phyloP scores from a whole-genome alignment of 2,113 vertebrate genomes.

The Phaethornis superciliosus region DNA sequence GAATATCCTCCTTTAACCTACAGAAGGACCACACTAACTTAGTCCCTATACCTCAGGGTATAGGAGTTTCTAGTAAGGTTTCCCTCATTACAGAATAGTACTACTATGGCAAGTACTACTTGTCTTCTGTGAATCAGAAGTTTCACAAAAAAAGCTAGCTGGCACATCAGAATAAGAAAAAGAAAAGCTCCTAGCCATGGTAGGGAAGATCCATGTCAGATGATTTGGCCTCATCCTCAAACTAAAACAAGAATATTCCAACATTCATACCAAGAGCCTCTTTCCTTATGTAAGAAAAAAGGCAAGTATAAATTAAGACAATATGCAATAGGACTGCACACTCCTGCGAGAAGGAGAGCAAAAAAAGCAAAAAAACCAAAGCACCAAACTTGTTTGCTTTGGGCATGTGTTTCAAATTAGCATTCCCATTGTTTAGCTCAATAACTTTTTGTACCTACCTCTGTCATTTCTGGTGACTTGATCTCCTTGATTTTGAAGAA shows the following conservation, averaged over 20 bases:
- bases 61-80: fast-evolving
- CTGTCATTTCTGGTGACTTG: slow-evolving; percentile 94
- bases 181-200: neutral
- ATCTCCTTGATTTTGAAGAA: slow-evolving; percentile 99
- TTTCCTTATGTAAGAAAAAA: neutral
- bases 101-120: too few relatives aligned
- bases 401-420: neutral
- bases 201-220: neutral
- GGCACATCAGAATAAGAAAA: neutral
- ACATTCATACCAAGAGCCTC: neutral
- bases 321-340: neutral
- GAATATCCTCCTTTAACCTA: too few relatives aligned
- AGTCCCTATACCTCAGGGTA: fast-evolving
- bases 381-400: neutral
- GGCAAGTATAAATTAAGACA: neutral
- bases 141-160: neutral
- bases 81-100: fast-evolving
- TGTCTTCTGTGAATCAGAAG: neutral
- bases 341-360: neutral
- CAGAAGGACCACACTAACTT: too few relatives aligned
- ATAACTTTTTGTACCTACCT: slow-evolving; percentile 76
- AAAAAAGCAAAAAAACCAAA: fast-evolving
- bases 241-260: neutral
- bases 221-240: neutral
- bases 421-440: neutral